Base-by-base conservation (phyloP, 2,797 vertebrate genomes). In the Myiothlypis chrysogaster region DNA sequence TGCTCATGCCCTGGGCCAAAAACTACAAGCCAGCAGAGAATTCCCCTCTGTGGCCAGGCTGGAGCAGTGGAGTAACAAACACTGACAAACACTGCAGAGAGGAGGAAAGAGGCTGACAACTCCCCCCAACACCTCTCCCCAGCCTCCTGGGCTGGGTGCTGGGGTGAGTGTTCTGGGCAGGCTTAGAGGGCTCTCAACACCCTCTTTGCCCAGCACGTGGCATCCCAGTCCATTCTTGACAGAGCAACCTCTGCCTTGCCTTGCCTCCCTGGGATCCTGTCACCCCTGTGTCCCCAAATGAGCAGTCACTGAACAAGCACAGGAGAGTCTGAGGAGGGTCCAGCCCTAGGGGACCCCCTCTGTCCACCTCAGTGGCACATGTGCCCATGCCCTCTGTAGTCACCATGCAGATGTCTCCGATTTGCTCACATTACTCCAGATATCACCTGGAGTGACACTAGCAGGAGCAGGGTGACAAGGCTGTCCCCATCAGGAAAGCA, bases 231-330 rank as follows among this genome's bases (percentile, higher is more conserved):
- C 37, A 27, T 57, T 64, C 35, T 61, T 0, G 0, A 52, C 23
- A 41, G 27, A n/a, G 28, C 44, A 52, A 15, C 56, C 59, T 52
- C 57, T 66, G 69, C 46, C 57, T 66, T 2, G 3, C 63, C 32
- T 20, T 13, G 27, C 21, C 8, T 1, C 8, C 34, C 22, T 4
- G 2, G 22, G 18, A 10, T 56, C 39, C 47, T 0, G 0, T 30
- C 23, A 63, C 55, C 27, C 23, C 53, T 47, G 27, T 7, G 6
- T 37, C 32, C 43, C 35, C 2, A 2, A 14, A 12, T 2, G 6
- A 22, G 14, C n/a, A 14, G 10, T 39, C 34, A 25, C 41, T 2
- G 3, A 10, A 23, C 27, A 75, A 59, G 15, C 39, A 63, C 23
- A 30, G 25, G 57, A 22, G 12, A 60, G 7, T 71, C 59, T 2